Evolutionary conservation across 2,888 invertebrate genomes (phyloP).

Genomic region (Aleiodes leptofemur): DNA sequence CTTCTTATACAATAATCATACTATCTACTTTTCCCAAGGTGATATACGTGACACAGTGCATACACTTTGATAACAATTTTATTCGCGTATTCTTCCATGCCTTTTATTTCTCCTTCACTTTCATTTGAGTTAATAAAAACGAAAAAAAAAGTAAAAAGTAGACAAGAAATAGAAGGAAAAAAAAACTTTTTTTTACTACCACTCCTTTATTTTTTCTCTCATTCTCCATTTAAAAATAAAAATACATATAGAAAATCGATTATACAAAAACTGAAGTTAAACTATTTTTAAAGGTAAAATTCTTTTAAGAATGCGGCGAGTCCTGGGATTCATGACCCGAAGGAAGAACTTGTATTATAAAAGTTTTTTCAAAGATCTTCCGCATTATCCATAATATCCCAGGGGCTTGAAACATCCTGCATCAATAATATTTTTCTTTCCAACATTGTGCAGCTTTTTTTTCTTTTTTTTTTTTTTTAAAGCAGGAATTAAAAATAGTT

Average conservation of each 20-base stretch:
- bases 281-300: slow-evolving; percentile 5
- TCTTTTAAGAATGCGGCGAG: slow-evolving; percentile 17
- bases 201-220: not conserved
- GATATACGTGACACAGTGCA: slow-evolving; percentile 1
- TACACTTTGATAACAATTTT: too few relatives aligned
- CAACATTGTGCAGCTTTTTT: not conserved
- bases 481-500: too few relatives aligned
- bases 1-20: not conserved
- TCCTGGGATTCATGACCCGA: slow-evolving; percentile 44
- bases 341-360: slow-evolving; percentile 56
- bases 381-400: slow-evolving; percentile 36
- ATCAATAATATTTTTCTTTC: slow-evolving; percentile 30
- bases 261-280: not conserved
- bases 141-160: not conserved
- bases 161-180: too few relatives aligned
- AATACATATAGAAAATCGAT: slow-evolving; percentile 27
- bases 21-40: not conserved
- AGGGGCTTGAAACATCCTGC: slow-evolving; percentile 27
- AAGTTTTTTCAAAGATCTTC: slow-evolving; percentile 49
- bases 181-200: slow-evolving; percentile 10
- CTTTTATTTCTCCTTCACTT: slow-evolving; percentile 2
- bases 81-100: too few relatives aligned
- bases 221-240: not conserved
- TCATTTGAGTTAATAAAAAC: slow-evolving; percentile 42
- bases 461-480: not conserved